phyloP scores from a whole-genome alignment of 2,113 vertebrate genomes.

The Neopipo cinnamomea region DNA sequence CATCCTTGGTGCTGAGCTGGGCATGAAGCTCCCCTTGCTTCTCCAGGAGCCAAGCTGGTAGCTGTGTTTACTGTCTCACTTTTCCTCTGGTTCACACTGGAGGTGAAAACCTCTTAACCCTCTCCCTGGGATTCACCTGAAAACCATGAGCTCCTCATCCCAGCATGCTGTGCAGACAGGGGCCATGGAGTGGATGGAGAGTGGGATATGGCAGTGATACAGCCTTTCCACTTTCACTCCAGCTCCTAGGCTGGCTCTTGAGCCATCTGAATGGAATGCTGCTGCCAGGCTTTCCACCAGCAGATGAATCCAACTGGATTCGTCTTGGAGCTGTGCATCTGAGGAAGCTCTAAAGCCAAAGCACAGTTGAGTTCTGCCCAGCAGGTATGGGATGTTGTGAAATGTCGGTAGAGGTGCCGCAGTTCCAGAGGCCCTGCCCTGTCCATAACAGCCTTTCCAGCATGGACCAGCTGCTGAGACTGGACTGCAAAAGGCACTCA shows the following conservation, averaged over 20 bases:
- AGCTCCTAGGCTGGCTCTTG: background rate
- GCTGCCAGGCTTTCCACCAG: background rate
- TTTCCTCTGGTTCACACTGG: background rate
- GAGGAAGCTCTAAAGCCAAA: background rate
- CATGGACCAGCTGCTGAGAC: background rate
- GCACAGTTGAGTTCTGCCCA: background rate
- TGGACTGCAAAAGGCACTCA: background rate
- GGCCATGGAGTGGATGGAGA: background rate
- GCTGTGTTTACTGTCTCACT: background rate
- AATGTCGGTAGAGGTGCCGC: background rate
- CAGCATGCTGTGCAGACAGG: accelerated
- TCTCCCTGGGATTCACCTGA: background rate
- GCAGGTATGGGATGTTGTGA: background rate
- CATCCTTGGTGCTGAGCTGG: background rate
- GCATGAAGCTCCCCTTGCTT: background rate
- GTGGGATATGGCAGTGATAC: background rate
- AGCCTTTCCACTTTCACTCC: background rate
- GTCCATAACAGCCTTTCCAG: background rate
- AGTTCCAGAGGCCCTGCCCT: background rate
- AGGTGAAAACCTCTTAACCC: background rate
- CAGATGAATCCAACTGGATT: constrained; percentile 12
- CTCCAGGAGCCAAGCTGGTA: accelerated
- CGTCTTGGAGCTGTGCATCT: background rate
- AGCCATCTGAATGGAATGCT: background rate
- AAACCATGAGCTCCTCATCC: background rate